Evolutionary conservation across 2,888 invertebrate genomes (phyloP), one percentile per base, ranked within the genome.

Genomic region (Bursaphelenchus okinawaensis): DNA sequence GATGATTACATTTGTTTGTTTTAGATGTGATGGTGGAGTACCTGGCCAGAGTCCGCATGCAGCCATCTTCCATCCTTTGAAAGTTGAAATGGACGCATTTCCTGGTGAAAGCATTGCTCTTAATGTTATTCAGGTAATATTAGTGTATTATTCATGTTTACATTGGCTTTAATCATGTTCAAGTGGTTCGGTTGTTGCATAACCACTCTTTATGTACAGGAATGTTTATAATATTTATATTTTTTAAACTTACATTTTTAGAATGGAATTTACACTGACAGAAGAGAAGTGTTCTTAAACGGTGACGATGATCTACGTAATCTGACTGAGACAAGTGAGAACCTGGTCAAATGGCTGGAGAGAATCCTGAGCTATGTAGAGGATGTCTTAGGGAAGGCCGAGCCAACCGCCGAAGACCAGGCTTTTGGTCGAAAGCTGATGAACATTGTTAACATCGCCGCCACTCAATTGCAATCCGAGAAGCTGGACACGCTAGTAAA

Each of bases 401-500:
- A 83, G 62, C 79, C 74, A 52, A 73, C 75, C 12, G 75, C 77
- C 84, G 90, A 93, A 85, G 91, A 72, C 54, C 63, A 91, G 84
- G 90, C 90, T 58, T 90, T 93, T 9, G 96, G 98, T 0, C 88
- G 96, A 51, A 89, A 90, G 71, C 87, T 98, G 69, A 87, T 95
- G 78, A 90, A 92, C 84, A 66, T 95, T 83, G 91, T 94, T 51
- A 89, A 91, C 85, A 90, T 91, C 19, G 91, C 94, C 70, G 93
- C 94, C 55, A 90, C 91, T 83, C 92, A 77, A 54, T 68, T 96
- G 88, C 89, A 89, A 24, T 87, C 88, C 62, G 91, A 92, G 81
- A 90, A 92, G 83, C 92, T 95, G 84, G 91, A 92, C 50, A 89
- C 91, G 77, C 92, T 95, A 89, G 90, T 96, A 84, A 94, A 94